Conservation (phyloP, 2,797 vertebrate species). For the Rhinophrynus dorsalis region DNA sequence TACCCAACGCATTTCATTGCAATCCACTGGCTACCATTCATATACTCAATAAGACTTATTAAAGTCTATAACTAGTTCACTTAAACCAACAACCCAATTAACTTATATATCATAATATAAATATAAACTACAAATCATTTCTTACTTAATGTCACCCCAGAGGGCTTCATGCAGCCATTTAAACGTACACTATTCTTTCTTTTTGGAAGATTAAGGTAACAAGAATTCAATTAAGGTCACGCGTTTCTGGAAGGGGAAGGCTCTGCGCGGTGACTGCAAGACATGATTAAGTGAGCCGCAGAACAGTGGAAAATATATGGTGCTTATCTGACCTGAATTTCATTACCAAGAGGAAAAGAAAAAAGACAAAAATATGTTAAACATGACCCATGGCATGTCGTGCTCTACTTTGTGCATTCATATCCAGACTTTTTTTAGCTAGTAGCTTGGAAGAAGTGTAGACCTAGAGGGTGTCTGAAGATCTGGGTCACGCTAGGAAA, state of each 20-base stretch:
- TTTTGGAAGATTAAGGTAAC: constrained; percentile 24
- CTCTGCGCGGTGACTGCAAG: background rate
- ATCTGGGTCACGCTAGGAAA: background rate
- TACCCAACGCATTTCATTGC: too few relatives aligned
- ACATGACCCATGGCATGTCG: background rate
- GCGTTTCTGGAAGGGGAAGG: background rate
- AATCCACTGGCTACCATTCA: too few relatives aligned
- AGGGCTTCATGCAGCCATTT: background rate
- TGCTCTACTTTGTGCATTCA: background rate
- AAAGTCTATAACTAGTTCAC: too few relatives aligned
- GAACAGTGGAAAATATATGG: background rate
- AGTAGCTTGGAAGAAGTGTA: background rate
- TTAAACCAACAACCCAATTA: background rate
- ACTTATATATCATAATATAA: background rate
- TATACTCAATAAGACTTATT: too few relatives aligned
- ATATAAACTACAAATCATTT: background rate
- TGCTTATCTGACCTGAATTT: constrained; percentile 27
- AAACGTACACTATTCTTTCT: background rate
- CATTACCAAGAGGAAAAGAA: constrained; percentile 8
- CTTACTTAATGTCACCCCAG: background rate
- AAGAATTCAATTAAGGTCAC: constrained; percentile 33
- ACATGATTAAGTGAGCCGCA: constrained; percentile 11
- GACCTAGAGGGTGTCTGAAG: background rate
- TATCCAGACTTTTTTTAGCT: background rate
- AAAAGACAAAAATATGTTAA: constrained; percentile 9